Evolutionary conservation across 2,797 vertebrate species (phyloP).

Genomic region (Nyctibius grandis): DNA sequence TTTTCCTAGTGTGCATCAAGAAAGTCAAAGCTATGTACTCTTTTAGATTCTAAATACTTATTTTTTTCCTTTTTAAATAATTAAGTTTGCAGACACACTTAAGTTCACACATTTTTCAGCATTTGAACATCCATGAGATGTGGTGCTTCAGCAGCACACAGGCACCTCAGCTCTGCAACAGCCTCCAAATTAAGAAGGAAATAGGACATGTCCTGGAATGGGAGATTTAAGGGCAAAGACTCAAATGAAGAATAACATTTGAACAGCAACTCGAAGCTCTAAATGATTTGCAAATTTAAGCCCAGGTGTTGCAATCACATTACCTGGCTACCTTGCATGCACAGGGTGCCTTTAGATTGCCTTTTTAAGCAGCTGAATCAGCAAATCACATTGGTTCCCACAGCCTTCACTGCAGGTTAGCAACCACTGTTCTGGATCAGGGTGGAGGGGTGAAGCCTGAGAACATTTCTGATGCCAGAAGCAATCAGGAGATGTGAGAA

Average conservation of each 20-base stretch:
- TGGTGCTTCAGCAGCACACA: not conserved
- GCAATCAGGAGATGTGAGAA: not conserved
- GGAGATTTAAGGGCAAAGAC: not conserved
- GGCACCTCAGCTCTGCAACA: not conserved
- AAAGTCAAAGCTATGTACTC: not conserved
- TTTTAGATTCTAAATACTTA: not conserved
- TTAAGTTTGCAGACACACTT: fast-evolving
- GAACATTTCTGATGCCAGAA: not conserved
- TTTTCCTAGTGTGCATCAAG: not conserved
- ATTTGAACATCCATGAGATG: fast-evolving
- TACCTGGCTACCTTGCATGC: not conserved
- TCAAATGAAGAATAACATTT: fast-evolving
- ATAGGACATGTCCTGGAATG: fast-evolving
- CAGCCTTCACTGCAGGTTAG: not conserved
- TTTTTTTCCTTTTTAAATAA: not conserved
- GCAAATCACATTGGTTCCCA: not conserved
- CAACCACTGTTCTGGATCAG: not conserved
- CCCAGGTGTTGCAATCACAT: not conserved
- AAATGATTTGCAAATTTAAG: not conserved
- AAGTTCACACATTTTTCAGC: fast-evolving
- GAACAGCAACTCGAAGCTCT: fast-evolving
- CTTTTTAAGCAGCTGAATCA: not conserved
- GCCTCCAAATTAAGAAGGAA: not conserved
- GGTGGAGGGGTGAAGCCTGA: not conserved
- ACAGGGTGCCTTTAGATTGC: not conserved